Evolutionary conservation across 1,140 invertebrate species (phyloP).

Genomic region (Polypedilum pembai): DNA sequence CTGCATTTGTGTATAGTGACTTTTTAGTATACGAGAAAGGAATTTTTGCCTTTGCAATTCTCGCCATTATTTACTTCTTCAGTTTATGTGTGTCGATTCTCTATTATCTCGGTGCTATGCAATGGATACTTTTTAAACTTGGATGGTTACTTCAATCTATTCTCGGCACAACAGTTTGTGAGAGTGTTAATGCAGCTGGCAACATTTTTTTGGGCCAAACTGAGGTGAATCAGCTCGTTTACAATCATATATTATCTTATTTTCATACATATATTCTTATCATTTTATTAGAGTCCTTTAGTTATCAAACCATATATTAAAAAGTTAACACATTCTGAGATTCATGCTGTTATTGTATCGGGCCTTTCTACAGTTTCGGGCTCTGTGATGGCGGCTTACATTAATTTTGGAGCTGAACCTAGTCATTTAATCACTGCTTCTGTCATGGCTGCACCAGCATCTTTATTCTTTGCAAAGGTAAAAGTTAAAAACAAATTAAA

Average conservation of each 20-base stretch:
- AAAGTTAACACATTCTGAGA: constrained; percentile 75
- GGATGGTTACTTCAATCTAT: constrained; percentile 65
- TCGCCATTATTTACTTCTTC: constrained; percentile 87
- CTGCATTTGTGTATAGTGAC: constrained; percentile 78
- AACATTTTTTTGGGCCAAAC: constrained; percentile 88
- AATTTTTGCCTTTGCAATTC: constrained; percentile 74
- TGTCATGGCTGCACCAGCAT: constrained; percentile 90
- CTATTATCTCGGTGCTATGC: constrained; percentile 82
- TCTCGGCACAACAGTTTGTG: constrained; percentile 81
- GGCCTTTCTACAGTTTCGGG: constrained; percentile 94
- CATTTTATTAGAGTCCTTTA: constrained; percentile 74
- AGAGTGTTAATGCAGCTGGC: constrained; percentile 80
- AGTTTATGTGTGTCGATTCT: constrained; percentile 79
- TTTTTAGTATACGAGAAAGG: constrained; percentile 49
- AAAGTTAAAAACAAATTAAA: no score
- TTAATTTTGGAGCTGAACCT: constrained; percentile 78
- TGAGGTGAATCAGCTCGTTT: no score
- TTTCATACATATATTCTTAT: no score
- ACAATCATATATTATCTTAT: no score
- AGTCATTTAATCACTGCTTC: constrained; percentile 80
- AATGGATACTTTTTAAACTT: constrained; percentile 77
- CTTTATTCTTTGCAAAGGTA: constrained; percentile 84
- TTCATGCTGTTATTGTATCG: constrained; percentile 86
- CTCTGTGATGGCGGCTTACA: constrained; percentile 85
- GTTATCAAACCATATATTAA: constrained; percentile 78